Conservation (phyloP, 2,888 invertebrate species). For the Andrena haemorrhoa region DNA sequence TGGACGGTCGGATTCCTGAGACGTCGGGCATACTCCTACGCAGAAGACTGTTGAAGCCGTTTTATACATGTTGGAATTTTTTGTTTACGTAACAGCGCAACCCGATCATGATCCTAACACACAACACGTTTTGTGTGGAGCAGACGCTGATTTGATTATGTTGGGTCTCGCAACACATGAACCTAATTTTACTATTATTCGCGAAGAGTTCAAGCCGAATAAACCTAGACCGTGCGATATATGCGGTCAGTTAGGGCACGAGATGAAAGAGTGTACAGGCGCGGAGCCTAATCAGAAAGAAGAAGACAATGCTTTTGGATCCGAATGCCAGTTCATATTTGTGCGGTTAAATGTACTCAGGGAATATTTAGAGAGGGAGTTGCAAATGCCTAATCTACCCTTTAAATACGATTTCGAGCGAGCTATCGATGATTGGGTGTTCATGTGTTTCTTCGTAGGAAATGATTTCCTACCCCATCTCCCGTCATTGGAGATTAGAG, state of each 20-base stretch:
- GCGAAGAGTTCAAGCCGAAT: conserved; percentile 99
- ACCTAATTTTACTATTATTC: conserved; percentile 98
- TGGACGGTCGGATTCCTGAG: conserved; percentile 27
- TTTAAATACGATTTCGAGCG: conserved; percentile 98
- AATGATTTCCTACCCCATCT: conserved; percentile 99
- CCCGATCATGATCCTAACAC: conserved; percentile 99
- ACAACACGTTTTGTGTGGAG: conserved; percentile 98
- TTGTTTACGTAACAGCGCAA: conserved; percentile 87
- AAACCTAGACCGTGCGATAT: conserved; percentile 98
- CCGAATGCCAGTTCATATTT: conserved; percentile 95
- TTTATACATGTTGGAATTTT: conserved; percentile 23
- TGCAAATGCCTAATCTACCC: conserved; percentile 96
- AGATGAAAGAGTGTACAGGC: conserved; percentile 97
- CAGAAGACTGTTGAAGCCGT: neutral
- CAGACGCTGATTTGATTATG: conserved; percentile 99
- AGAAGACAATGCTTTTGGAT: conserved; percentile 88
- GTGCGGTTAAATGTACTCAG: conserved; percentile 96
- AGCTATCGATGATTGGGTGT: conserved; percentile 98
- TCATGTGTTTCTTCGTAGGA: conserved; percentile 99
- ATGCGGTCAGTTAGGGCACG: conserved; percentile 96
- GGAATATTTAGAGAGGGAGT: conserved; percentile 96
- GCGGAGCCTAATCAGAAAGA: conserved; percentile 87
- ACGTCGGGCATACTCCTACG: too few species aligned
- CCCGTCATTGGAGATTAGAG: conserved; percentile 98
- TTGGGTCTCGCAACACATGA: conserved; percentile 99